Base-by-base conservation (phyloP, 2,113 vertebrate species). In the Sisor rabdophorus region DNA sequence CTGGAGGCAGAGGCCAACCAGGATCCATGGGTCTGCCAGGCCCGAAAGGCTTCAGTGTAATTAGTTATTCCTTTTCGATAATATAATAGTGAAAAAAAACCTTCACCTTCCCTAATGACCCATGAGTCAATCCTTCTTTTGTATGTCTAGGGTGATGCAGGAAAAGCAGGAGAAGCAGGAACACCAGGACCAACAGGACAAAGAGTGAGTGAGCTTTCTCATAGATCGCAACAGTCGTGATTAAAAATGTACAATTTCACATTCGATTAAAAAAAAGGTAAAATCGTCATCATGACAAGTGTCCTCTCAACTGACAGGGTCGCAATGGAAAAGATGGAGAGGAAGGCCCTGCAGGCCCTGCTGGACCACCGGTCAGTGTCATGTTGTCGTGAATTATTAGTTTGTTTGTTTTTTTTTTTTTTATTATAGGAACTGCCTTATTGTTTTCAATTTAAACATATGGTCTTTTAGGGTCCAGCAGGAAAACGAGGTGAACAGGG, bases 401-500 rank as follows among this genome's bases (percentile, higher is more conserved):
- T 0, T 6, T 7, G 16, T 26, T 58, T 22, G 10, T 48, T 24
- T 52, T 48, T n/a, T n/a, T n/a, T n/a, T n/a, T n/a, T n/a, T n/a
- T n/a, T n/a, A n/a, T n/a, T n/a, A n/a, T n/a, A n/a, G n/a, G n/a
- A n/a, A 71, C 32, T 30, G 48, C 28, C 40, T 22, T n/a, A 40
- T 2, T 30, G 2, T 70, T 40, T 53, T 28, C 12, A 17, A 30
- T 72, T 63, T 59, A 16, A 44, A 8, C 28, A 17, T 56, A 20
- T 48, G 40, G 32, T 70, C 30, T 3, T 80, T 3, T 26, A 99
- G 97, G 97, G 97, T 70, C 78, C 84, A 24, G 93, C 95, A 59
- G 97, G 97, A 60, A 98, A 96, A 82, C 93, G 97, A 94, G 97
- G 97, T 76, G 97, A 99, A 74, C 95, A 96, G 82, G 97, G 97